Base-by-base conservation (phyloP, 37 sponge, comb jelly and placozoan genomes). In the Lycopodina hypogea region DNA sequence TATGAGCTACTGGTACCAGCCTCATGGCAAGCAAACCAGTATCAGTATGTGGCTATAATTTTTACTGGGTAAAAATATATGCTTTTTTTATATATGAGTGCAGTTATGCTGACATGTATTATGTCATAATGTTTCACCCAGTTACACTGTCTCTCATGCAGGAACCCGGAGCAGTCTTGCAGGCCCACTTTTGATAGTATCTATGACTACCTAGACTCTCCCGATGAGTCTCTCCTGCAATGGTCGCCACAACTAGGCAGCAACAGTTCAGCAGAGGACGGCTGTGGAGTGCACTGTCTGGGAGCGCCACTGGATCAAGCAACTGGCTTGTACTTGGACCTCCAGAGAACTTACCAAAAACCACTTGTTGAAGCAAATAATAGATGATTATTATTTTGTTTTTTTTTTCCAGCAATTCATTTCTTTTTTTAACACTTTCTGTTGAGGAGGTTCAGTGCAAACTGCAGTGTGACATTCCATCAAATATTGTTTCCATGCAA, bases 181-280 rank as follows among this genome's bases (percentile, higher is more conserved):
- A 63, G 89, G 19, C 89, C 89, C 3, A 58, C 74, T 42, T 89
- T 89, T 68, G 80, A 74, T 57, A 75, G 86, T 48, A 86, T 86
- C 22, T 56, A 63, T 24, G 61, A 50, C 35, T 86, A 79, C 76
- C 69, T 86, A 6, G 81, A 86, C 73, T 79, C 81, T 0, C 74
- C 81, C 0, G 71, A 75, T 6, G 87, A 76, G 50, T 51, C 37
- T 42, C 81, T 86, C 26, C 81, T 80, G 24, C 81, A 86, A 45
- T 86, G 87, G 85, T 45, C 48, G 9, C 48, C 48, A 45, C 48
- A 45, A 9, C 48, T 45, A 58, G 40, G 24, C 22, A 32, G 14
- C n/a, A 65, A 28, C 3, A 56, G 62, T 38, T 74, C 78, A 11
- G 8, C 4, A 9, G 48, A 45, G 48, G 9, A 45, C 8, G 48